Conservation (phyloP, 2,888 invertebrate genomes). For the Yponomeuta plumbellus region DNA sequence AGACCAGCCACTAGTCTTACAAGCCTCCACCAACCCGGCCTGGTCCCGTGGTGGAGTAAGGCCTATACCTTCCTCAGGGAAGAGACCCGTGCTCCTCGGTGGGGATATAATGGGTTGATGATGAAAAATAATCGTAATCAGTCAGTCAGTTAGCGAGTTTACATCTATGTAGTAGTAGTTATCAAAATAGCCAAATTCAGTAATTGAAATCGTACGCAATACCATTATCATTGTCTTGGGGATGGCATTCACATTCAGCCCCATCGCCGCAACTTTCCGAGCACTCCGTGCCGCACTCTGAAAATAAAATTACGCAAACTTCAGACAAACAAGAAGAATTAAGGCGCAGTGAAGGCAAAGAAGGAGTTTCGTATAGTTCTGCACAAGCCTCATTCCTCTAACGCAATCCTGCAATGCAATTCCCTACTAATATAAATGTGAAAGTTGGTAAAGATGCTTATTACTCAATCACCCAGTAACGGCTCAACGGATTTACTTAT, state of each 20-base stretch:
- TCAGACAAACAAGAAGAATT: not conserved
- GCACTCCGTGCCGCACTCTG: slow-evolving; percentile 67
- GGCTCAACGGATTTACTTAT: too few relatives aligned
- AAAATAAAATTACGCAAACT: slow-evolving; percentile 25
- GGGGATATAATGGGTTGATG: too few relatives aligned
- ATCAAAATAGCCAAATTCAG: not conserved
- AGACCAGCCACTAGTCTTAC: too few relatives aligned
- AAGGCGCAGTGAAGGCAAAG: not conserved
- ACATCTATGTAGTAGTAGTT: not conserved
- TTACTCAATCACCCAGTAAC: too few relatives aligned
- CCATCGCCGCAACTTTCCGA: slow-evolving; percentile 50
- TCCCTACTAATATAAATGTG: too few relatives aligned
- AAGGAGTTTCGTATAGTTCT: not conserved
- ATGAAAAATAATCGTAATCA: too few relatives aligned
- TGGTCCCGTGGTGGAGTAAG: too few relatives aligned
- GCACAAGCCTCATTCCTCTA: not conserved
- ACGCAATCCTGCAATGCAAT: not conserved
- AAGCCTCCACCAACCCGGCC: too few relatives aligned
- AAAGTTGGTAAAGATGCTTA: too few relatives aligned
- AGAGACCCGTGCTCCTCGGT: too few relatives aligned
- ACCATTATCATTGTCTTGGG: slow-evolving; percentile 56
- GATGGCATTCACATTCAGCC: slow-evolving; percentile 54
- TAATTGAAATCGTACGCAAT: slow-evolving; percentile 29
- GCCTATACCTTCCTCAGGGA: too few relatives aligned
- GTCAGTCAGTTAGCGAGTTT: too few relatives aligned